These are phyloP conservation scores for Cyprinodon brontotheroides DNA, from an alignment of 2,113 vertebrate genomes.

Conservation along the genomic window DNA sequence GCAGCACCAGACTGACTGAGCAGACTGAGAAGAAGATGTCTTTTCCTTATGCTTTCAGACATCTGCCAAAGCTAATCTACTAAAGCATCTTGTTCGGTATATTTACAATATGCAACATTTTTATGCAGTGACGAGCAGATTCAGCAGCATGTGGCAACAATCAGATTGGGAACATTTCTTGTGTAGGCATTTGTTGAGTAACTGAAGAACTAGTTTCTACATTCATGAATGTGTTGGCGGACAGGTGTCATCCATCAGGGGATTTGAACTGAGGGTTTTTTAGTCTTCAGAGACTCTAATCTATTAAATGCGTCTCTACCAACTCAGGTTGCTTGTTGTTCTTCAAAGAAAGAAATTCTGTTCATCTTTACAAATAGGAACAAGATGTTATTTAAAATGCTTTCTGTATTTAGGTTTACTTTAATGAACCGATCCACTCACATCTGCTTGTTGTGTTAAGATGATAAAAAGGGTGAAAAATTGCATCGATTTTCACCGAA, in stretches of 20 bases:
- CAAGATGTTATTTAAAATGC: too few species aligned
- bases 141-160: neutral
- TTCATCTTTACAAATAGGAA: too few species aligned
- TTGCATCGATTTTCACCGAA: too few species aligned
- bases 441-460: too few species aligned
- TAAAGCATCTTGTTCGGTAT: slow-evolving; percentile 8
- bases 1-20: slow-evolving; percentile 39
- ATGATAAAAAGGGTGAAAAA: too few species aligned
- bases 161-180: slow-evolving; percentile 3
- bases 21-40: slow-evolving; percentile 6
- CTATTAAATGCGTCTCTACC: neutral
- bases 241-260: too few species aligned
- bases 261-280: too few species aligned
- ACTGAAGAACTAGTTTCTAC: neutral
- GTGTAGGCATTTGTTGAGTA: neutral
- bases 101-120: slow-evolving; percentile 29
- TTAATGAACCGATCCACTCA: too few species aligned
- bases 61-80: slow-evolving; percentile 18
- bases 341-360: too few species aligned
- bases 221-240: neutral
- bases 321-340: neutral
- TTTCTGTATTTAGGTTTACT: too few species aligned
- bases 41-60: slow-evolving; percentile 27
- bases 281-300: too few species aligned
- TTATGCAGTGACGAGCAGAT: slow-evolving; percentile 30